Percentiles rank a stretch among this genome's conserved stretches.
phyloP scores from a whole-genome alignment of 2,888 invertebrate species.

The Drosophila rellima region DNA sequence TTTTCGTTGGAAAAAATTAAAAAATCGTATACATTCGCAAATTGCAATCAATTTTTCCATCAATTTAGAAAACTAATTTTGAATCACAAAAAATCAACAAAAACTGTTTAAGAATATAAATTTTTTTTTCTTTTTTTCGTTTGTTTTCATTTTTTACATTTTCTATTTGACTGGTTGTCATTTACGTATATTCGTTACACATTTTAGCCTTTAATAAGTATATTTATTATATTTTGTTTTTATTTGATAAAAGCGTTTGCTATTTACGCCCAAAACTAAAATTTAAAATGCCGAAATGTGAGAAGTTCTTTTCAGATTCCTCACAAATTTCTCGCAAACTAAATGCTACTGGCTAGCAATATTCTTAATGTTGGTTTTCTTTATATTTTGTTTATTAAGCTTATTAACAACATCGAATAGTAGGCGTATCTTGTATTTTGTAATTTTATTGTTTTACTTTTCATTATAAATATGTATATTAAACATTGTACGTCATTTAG shows the following conservation, averaged over 20 bases:
- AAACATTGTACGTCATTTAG: slow-evolving; percentile 78
- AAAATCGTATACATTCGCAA: slow-evolving; percentile 85
- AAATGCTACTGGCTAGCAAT: slow-evolving; percentile 74
- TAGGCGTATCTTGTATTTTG: slow-evolving; percentile 66
- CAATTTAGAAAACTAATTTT: slow-evolving; percentile 77
- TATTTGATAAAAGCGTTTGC: slow-evolving; percentile 76
- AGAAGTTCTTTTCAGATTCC: slow-evolving; percentile 28
- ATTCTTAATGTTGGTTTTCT: slow-evolving; percentile 41
- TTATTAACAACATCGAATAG: slow-evolving; percentile 81
- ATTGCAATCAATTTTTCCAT: slow-evolving; percentile 78
- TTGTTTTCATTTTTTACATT: slow-evolving; percentile 57
- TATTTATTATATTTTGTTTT: slow-evolving; percentile 38
- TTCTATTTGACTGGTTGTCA: slow-evolving; percentile 72
- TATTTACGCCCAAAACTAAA: slow-evolving; percentile 82
- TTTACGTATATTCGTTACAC: slow-evolving; percentile 85
- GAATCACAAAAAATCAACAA: slow-evolving; percentile 79
- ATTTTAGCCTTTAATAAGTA: slow-evolving; percentile 75
- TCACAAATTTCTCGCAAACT: slow-evolving; percentile 55
- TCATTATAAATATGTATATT: slow-evolving; percentile 53
- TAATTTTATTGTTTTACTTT: slow-evolving; percentile 51
- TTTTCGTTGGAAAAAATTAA: slow-evolving; percentile 74
- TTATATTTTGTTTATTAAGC: slow-evolving; percentile 51
- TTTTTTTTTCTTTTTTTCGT: slow-evolving; percentile 32
- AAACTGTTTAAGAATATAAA: slow-evolving; percentile 59
- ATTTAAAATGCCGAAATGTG: slow-evolving; percentile 42